phyloP scores from a whole-genome alignment of 2,113 vertebrate genomes.

The Salvelinus alpinus region DNA sequence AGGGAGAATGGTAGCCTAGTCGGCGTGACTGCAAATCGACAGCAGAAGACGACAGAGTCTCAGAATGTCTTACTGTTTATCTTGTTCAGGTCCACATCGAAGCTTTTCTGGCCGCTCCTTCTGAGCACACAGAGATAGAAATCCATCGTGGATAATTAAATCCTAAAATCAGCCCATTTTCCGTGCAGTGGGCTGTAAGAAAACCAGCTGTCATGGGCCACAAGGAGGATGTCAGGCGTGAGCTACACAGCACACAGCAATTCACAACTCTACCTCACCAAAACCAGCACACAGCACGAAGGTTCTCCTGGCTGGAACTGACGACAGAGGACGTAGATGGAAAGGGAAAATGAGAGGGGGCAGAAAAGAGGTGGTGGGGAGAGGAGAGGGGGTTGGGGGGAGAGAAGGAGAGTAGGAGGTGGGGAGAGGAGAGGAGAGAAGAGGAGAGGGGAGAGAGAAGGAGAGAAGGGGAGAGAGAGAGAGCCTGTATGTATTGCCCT shows the following conservation, averaged over 20 bases:
- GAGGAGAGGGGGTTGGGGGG: no score
- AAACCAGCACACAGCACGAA: constrained; percentile 27
- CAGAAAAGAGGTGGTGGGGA: constrained; percentile 2
- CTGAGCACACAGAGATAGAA: constrained; percentile 53
- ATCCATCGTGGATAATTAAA: constrained; percentile 71
- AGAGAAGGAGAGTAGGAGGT: not conserved
- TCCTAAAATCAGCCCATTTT: constrained; percentile 71
- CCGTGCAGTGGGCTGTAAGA: constrained; percentile 78
- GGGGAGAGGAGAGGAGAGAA: no score
- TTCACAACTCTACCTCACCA: constrained; percentile 33
- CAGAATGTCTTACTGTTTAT: constrained; percentile 45
- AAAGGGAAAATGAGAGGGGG: no score
- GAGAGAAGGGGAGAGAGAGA: not conserved
- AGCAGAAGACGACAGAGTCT: not conserved
- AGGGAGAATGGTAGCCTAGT: no score
- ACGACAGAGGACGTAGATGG: no score
- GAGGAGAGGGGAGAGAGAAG: not conserved
- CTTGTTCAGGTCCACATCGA: constrained; percentile 49
- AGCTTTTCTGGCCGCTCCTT: constrained; percentile 48
- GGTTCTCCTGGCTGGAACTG: constrained; percentile 26
- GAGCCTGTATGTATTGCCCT: not conserved
- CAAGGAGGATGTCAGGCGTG: constrained; percentile 43
- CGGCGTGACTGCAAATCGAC: no score
- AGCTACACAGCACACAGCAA: constrained; percentile 59
- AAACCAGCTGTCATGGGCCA: constrained; percentile 70